Conservation (phyloP, 2,888 invertebrate species). For the Acleris emargana region DNA sequence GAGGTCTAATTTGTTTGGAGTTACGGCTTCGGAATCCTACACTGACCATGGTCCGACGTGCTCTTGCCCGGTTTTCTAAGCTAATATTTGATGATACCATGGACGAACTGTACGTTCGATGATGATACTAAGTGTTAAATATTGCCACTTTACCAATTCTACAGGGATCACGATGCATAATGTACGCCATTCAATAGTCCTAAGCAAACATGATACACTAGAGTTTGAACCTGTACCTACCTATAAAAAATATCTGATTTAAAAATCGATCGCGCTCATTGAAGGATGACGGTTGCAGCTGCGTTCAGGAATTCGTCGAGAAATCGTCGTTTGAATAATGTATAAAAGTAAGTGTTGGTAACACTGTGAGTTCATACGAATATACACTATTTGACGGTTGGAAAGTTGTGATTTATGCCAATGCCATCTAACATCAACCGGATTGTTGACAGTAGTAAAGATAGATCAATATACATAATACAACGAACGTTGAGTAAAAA, state of each 20-base stretch:
- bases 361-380: slow-evolving; percentile 8
- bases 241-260: slow-evolving; percentile 51
- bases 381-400: background rate
- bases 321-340: slow-evolving; percentile 79
- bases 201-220: background rate
- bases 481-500: too few species aligned
- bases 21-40: too few species aligned
- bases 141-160: too few species aligned
- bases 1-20: too few species aligned
- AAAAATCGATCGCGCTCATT: slow-evolving; percentile 69
- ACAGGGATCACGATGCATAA: too few species aligned
- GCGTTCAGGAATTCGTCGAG: slow-evolving; percentile 81
- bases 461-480: background rate
- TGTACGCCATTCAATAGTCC: too few species aligned
- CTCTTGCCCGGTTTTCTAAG: too few species aligned
- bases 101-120: too few species aligned
- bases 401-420: slow-evolving; percentile 13
- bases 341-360: slow-evolving; percentile 52
- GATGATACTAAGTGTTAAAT: too few species aligned
- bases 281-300: slow-evolving; percentile 73
- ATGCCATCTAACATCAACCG: background rate
- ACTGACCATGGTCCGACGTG: too few species aligned
- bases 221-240: background rate
- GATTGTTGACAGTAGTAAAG: background rate
- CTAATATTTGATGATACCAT: too few species aligned